phyloP scores from a whole-genome alignment of 2,113 vertebrate species.

The Parotia lawesii region DNA sequence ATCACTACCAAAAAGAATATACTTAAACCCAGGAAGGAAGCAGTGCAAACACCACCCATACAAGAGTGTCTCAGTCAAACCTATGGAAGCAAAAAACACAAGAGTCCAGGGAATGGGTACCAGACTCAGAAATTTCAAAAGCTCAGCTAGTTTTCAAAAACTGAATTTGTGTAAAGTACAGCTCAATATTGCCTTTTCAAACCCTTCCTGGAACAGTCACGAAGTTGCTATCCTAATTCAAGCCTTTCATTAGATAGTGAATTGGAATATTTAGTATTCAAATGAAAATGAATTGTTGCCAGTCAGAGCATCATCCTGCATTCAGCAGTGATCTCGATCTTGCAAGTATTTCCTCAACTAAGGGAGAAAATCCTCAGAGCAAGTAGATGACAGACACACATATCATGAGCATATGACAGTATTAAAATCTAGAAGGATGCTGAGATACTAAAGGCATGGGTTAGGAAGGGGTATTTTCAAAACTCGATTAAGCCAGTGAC shows the following conservation, averaged over 20 bases:
- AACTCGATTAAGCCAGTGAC: slow-evolving; percentile 32
- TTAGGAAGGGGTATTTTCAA: not conserved
- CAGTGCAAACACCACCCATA: not conserved
- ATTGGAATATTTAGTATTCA: slow-evolving; percentile 17
- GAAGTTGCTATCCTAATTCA: not conserved
- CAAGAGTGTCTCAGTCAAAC: not conserved
- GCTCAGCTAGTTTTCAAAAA: not conserved
- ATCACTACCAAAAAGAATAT: not conserved
- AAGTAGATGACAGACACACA: not conserved
- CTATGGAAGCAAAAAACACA: not conserved
- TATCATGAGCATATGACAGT: not conserved
- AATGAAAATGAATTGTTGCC: not conserved
- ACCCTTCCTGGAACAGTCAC: not conserved
- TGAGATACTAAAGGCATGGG: not conserved
- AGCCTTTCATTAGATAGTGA: not conserved
- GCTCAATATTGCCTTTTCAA: not conserved
- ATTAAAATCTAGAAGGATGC: not conserved
- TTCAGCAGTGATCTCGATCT: not conserved
- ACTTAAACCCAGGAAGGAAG: not conserved
- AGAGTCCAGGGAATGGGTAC: not conserved
- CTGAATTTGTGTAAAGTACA: not conserved
- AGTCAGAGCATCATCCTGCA: slow-evolving; percentile 4
- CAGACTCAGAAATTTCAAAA: not conserved
- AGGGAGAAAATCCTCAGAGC: not conserved
- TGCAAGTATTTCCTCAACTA: not conserved